Base-by-base conservation (phyloP, 2,888 invertebrate genomes). In the Zootermopsis nevadensis region DNA sequence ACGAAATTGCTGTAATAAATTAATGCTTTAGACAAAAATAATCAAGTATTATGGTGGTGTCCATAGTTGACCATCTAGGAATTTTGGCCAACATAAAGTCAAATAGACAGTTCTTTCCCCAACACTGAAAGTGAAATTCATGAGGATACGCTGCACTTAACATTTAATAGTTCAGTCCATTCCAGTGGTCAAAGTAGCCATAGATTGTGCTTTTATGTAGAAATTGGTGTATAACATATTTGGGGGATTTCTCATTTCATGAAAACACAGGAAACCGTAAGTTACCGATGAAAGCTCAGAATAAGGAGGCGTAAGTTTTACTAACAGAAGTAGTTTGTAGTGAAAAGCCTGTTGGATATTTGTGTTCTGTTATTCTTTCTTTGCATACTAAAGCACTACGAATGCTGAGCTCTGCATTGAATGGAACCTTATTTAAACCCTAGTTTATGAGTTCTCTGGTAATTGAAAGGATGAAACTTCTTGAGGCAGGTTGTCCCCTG, bases 211-310 rank as follows among this genome's bases (percentile, higher is more conserved):
- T 74, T 60, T 60, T 74, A 38, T 38, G 74, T 74, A 74, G 74
- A 74, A 74, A 74, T 74, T 74, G 74, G 38, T 74, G 74, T 74
- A 33, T 74, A 74, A 74, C 38, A 31, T 77, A 55, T 53, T 31
- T 79, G 79, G 77, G 83, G 48, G 79, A 67, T 83, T 87, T 88
- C 87, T 88, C 88, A 87, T 89, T 89, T 87, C 88, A 88, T 89
- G 88, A 87, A 82, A 88, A 80, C 74, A 91, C 93, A 94, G 94
- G 94, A 94, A 94, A 92, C 93, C 94, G 94, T 94, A 94, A 94
- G 94, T 94, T 88, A 84, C 77, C 19, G 69, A 72, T 83, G 67
- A 76, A 60, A 66, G 66, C 76, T 79, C 79, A 79, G 79, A 60
- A 60, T 79, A 66, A 66, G 60, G 33, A 60, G 79, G 79, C 66